Conservation (phyloP, 2,113 vertebrate species). For the Prolemur simus region DNA sequence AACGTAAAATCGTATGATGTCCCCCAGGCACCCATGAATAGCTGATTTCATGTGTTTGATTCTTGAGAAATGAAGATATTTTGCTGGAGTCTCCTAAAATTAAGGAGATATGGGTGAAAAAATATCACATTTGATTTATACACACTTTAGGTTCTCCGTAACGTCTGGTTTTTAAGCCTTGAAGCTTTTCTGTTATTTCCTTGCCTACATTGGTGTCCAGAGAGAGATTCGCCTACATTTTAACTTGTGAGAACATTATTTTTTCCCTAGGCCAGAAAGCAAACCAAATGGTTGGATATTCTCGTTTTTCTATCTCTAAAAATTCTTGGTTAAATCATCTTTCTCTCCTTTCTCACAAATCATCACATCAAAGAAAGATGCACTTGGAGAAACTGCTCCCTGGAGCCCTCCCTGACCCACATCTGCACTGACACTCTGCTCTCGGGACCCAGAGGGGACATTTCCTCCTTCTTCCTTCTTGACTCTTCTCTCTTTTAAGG, state of each 20-base stretch:
- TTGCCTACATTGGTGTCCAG: not conserved
- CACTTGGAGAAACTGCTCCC: accelerated
- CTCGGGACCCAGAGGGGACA: not conserved
- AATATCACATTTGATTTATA: not conserved
- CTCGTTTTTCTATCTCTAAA: not conserved
- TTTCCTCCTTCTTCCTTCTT: not conserved
- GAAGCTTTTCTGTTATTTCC: conserved; percentile 34
- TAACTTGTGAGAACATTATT: not conserved
- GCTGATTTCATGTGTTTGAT: conserved; percentile 1
- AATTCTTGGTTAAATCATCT: not conserved
- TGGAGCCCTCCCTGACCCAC: accelerated
- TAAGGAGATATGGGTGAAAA: conserved; percentile 15
- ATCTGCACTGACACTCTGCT: accelerated
- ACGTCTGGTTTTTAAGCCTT: not conserved
- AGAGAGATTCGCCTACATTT: conserved; percentile 42
- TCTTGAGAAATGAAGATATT: conserved; percentile 35
- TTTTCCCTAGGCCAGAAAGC: not conserved
- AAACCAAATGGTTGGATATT: not conserved
- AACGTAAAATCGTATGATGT: not conserved
- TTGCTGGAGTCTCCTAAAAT: conserved; percentile 51
- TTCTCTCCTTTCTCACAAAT: not conserved
- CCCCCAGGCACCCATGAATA: not conserved
- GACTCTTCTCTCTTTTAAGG: not conserved
- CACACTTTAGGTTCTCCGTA: not conserved
- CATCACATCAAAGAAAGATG: not conserved